Evolutionary conservation across 1,140 invertebrate species (phyloP).

Genomic region (Drosophila pseudoobscura): DNA sequence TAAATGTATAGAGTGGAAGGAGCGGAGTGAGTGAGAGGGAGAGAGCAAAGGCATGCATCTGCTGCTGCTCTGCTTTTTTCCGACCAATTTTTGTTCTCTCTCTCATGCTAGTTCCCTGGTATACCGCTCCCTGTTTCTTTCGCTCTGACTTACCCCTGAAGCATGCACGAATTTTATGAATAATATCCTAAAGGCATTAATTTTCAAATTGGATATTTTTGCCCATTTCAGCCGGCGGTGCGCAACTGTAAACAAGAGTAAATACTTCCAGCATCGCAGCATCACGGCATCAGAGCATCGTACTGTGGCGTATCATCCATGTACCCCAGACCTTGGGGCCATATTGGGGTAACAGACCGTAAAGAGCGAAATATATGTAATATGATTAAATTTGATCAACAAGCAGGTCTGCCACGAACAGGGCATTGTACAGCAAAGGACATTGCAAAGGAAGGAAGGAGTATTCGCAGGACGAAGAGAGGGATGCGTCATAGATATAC

Average conservation of each 20-base stretch:
- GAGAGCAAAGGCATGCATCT: slow-evolving; percentile 32
- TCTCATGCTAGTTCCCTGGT: slow-evolving; percentile 14
- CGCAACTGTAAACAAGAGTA: slow-evolving; percentile 75
- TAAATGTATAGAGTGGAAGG: slow-evolving; percentile 45
- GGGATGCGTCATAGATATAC: slow-evolving; percentile 4
- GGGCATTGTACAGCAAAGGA: slow-evolving; percentile 43
- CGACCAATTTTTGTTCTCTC: slow-evolving; percentile 23
- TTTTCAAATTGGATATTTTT: slow-evolving; percentile 81
- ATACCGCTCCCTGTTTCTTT: slow-evolving; percentile 4
- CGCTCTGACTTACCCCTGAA: slow-evolving; percentile 23
- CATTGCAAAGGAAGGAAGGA: slow-evolving; percentile 17
- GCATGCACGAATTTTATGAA: slow-evolving; percentile 70
- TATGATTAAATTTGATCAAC: slow-evolving; percentile 82
- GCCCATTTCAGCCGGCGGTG: slow-evolving; percentile 69
- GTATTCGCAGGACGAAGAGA: neutral
- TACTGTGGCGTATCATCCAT: slow-evolving; percentile 1
- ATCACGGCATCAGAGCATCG: slow-evolving; percentile 21
- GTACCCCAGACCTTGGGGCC: slow-evolving; percentile 31
- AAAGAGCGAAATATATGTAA: slow-evolving; percentile 81
- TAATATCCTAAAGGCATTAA: slow-evolving; percentile 80
- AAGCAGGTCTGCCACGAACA: slow-evolving; percentile 34
- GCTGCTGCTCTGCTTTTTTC: slow-evolving; percentile 41
- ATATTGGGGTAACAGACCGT: slow-evolving; percentile 78
- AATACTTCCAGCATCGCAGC: slow-evolving; percentile 41
- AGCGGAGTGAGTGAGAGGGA: slow-evolving; percentile 10